phyloP scores from a whole-genome alignment of 1,140 invertebrate species.

The Mercenaria mercenaria region DNA sequence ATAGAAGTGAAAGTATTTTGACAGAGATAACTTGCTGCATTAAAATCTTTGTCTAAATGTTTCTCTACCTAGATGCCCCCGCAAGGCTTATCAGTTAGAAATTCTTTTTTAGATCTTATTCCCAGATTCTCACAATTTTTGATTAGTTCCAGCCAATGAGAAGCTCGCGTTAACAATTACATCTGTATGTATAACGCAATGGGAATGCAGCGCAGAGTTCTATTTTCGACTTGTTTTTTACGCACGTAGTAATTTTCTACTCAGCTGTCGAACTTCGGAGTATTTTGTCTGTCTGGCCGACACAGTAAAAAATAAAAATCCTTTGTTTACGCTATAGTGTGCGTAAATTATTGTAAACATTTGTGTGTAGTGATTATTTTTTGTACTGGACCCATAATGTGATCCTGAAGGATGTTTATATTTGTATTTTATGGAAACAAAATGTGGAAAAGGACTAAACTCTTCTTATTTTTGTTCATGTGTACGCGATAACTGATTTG shows the following conservation, averaged over 20 bases:
- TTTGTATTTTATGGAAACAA: too few relatives aligned
- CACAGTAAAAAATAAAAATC: not conserved
- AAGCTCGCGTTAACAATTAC: slow-evolving; percentile 10
- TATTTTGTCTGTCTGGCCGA: not conserved
- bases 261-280: slow-evolving; percentile 1
- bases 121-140: slow-evolving; percentile 65
- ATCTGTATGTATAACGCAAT: slow-evolving; percentile 11
- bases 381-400: too few relatives aligned
- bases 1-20: not conserved
- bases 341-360: too few relatives aligned
- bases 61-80: slow-evolving; percentile 25
- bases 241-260: slow-evolving; percentile 54
- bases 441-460: too few relatives aligned
- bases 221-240: slow-evolving; percentile 59
- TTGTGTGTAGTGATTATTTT: too few relatives aligned
- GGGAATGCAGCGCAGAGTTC: slow-evolving; percentile 39
- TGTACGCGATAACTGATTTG: too few relatives aligned
- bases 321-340: not conserved
- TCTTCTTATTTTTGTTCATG: too few relatives aligned
- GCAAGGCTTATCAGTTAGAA: not conserved
- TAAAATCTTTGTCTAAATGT: slow-evolving; percentile 1
- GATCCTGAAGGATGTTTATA: too few relatives aligned
- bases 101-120: slow-evolving; percentile 65
- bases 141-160: slow-evolving; percentile 42
- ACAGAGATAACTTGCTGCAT: not conserved